A percentile compares a stretch with the other conserved stretches of the same genome.
phyloP scores from a whole-genome alignment of 2,888 invertebrate species.

The Agapostemon virescens region DNA sequence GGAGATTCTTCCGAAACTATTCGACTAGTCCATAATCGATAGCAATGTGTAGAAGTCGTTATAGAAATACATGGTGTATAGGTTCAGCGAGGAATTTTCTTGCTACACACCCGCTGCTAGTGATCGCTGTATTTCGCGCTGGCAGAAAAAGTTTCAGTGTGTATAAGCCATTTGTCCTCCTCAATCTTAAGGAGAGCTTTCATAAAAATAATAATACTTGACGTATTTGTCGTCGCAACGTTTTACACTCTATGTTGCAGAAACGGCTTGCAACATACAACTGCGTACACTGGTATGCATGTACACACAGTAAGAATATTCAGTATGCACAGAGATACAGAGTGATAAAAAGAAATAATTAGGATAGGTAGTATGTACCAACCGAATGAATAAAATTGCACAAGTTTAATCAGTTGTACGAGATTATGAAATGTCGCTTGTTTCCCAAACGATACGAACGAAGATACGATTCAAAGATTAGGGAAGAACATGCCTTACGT shows the following conservation, averaged over 20 bases:
- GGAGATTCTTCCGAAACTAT: constrained; percentile 12
- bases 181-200: constrained; percentile 52
- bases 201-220: constrained; percentile 71
- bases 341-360: neutral
- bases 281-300: constrained; percentile 36
- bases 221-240: constrained; percentile 68
- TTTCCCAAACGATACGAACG: neutral
- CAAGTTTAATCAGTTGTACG: neutral
- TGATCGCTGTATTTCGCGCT: constrained; percentile 37
- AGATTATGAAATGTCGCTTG: neutral
- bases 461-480: too few relatives aligned
- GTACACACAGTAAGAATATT: constrained; percentile 60
- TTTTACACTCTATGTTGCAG: constrained; percentile 47
- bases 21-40: constrained; percentile 6
- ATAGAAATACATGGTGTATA: constrained; percentile 32
- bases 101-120: constrained; percentile 27
- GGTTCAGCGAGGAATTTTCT: constrained; percentile 62
- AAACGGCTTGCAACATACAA: constrained; percentile 58
- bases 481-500: neutral
- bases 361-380: neutral
- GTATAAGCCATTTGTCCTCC: constrained; percentile 66
- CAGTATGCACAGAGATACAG: constrained; percentile 60
- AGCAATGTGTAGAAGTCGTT: constrained; percentile 28
- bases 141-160: constrained; percentile 65
- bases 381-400: neutral